Base-by-base conservation (phyloP, 2,797 vertebrate genomes). In the Danionella dracula region DNA sequence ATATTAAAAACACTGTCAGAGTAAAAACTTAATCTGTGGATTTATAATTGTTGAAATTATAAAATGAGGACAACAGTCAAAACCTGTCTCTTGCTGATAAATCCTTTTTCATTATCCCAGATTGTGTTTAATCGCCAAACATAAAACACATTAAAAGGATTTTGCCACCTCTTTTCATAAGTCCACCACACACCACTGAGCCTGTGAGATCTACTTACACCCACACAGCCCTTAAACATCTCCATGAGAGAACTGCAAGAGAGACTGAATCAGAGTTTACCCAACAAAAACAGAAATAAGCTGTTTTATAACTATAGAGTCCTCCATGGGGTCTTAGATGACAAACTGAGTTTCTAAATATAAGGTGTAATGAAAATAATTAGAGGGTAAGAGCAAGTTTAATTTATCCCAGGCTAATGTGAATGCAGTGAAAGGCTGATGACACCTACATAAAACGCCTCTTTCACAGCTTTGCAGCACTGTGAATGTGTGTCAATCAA, bases 401-500 rank as follows among this genome's bases (percentile, higher is more conserved):
- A 7, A 27, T 45, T 31, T 49, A 12, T 15, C 21, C 42, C 54
- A 35, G n/a, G 21, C 57, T 54, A 44, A 70, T 67, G 40, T 50
- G 44, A 51, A 70, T 59, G 66, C 66, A 65, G 34, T 66, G 65
- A 55, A 48, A 27, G 59, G 45, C 38, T 9, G 16, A 53, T 46
- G 32, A 45, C 66, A 64, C 63, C 51, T 60, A 66, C 72, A 49
- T 8, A 38, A 56, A 57, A 16, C 20, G 20, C 37, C 62, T 27
- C 53, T 62, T 45, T 46, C 61, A 48, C 50, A 41, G 38, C 64
- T 41, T 71, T 51, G 31, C 44, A 45, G 21, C 32, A 31, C 9
- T 32, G 34, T 66, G 54, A 75, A 77, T 72, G 68, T 70, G 58
- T 73, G 74, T 72, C 70, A 76, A 60, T 75, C 74, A 55, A 79